A percentile compares a stretch with the other conserved stretches of the same genome.
These are phyloP conservation scores for Pseudopleuronectes americanus DNA, from an alignment of 2,797 vertebrate genomes.

Conservation along the genomic window DNA sequence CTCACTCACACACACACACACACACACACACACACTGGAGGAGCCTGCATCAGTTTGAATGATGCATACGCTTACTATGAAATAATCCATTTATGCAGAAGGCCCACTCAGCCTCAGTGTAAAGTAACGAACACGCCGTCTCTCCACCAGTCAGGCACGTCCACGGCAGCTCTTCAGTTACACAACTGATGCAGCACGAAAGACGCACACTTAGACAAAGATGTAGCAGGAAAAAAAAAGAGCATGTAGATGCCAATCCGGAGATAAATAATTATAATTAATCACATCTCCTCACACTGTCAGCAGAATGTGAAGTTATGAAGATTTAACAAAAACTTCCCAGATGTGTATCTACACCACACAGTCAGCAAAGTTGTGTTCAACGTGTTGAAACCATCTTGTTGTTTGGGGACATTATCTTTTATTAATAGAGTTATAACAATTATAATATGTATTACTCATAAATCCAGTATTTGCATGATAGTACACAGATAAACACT, in stretches of 20 bases:
- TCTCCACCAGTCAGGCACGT: conserved; percentile 24
- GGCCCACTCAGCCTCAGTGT: conserved; percentile 30
- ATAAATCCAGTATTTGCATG: no score
- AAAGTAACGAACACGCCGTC: conserved; percentile 56
- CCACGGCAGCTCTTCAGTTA: conserved; percentile 36
- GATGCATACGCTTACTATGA: conserved; percentile 36
- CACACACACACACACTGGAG: not conserved
- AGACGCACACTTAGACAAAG: not conserved
- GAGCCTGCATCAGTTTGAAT: conserved; percentile 50
- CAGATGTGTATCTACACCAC: no score
- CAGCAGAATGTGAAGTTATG: not conserved
- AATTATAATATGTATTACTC: no score
- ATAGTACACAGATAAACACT: no score
- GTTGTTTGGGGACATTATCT: no score
- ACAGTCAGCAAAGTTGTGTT: no score
- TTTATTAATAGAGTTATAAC: no score
- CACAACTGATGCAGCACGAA: conserved; percentile 18
- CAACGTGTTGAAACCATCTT: no score
- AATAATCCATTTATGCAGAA: conserved; percentile 55
- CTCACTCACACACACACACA: not conserved
- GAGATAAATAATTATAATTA: not conserved
- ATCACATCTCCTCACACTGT: not conserved
- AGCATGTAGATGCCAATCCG: not conserved
- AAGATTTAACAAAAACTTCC: not conserved
- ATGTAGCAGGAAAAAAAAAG: not conserved